phyloP scores from a whole-genome alignment of 2,797 vertebrate genomes.

The Pampus argenteus region DNA sequence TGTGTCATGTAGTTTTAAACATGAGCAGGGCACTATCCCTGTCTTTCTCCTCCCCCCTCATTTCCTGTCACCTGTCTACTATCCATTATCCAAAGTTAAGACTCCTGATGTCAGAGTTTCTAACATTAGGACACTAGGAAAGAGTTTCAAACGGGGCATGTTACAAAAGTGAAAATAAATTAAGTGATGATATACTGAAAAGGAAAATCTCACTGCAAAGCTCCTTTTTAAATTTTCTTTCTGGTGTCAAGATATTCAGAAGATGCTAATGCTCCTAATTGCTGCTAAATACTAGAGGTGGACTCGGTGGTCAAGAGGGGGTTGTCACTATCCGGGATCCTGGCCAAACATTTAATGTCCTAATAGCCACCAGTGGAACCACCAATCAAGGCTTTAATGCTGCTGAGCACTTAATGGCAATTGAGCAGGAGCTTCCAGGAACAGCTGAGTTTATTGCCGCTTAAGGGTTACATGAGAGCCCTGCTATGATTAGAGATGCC shows the following conservation, averaged over 20 bases:
- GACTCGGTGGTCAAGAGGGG: constrained; percentile 13
- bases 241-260: constrained; percentile 15
- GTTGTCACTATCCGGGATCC: constrained; percentile 36
- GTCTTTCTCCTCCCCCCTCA: too few relatives aligned
- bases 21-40: too few relatives aligned
- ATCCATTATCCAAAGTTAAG: too few relatives aligned
- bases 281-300: constrained; percentile 26
- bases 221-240: constrained; percentile 14
- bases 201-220: constrained; percentile 15
- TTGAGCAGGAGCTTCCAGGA: constrained; percentile 42
- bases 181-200: constrained; percentile 14
- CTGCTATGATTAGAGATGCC: constrained; percentile 21
- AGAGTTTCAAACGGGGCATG: constrained; percentile 10
- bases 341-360: constrained; percentile 51
- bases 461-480: constrained; percentile 33
- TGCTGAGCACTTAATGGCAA: constrained; percentile 41
- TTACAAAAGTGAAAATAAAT: constrained; percentile 51
- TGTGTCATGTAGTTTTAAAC: not conserved
- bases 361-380: constrained; percentile 39
- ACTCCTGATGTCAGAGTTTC: too few relatives aligned
- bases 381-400: constrained; percentile 48
- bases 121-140: not conserved
- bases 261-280: constrained; percentile 2
- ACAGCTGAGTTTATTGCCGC: constrained; percentile 50
- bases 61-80: too few relatives aligned